Evolutionary conservation across 2,888 invertebrate genomes (phyloP).

Genomic region (Eristalis tenax): DNA sequence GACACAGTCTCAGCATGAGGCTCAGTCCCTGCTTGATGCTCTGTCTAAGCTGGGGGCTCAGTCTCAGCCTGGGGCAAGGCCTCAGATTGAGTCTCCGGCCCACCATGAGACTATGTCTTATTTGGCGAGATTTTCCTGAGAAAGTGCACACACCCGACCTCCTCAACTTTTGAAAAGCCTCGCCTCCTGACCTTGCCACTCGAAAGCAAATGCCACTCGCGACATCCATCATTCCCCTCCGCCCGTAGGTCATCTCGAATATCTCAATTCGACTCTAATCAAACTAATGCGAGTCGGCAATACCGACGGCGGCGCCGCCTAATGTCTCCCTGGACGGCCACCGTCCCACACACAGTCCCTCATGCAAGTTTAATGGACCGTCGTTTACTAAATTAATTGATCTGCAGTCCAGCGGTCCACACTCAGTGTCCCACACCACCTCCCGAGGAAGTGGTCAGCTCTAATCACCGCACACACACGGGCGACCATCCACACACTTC

Average conservation of each 20-base stretch:
- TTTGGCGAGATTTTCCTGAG: not conserved
- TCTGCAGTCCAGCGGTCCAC: not conserved
- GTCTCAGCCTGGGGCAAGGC: no score
- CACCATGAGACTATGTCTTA: not conserved
- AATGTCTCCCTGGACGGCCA: constrained; percentile 47
- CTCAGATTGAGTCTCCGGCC: no score
- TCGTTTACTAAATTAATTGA: constrained; percentile 69
- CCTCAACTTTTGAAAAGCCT: not conserved
- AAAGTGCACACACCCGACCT: not conserved
- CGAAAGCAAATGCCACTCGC: not conserved
- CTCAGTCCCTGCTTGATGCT: not conserved
- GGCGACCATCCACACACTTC: constrained; percentile 63
- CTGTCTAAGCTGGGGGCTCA: no score
- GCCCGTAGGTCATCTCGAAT: not conserved
- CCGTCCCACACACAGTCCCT: constrained; percentile 29
- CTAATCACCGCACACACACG: constrained; percentile 42
- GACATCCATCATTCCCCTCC: not conserved
- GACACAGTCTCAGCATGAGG: not conserved
- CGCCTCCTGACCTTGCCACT: not conserved
- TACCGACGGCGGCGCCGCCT: constrained; percentile 37
- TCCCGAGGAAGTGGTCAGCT: constrained; percentile 42
- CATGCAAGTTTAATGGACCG: constrained; percentile 67
- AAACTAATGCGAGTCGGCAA: constrained; percentile 55
- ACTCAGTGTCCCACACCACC: no score
- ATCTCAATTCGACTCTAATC: constrained; percentile 33